Evolutionary conservation across 2,888 invertebrate species (phyloP).

Genomic region (Hirtodrosophila cameraria): DNA sequence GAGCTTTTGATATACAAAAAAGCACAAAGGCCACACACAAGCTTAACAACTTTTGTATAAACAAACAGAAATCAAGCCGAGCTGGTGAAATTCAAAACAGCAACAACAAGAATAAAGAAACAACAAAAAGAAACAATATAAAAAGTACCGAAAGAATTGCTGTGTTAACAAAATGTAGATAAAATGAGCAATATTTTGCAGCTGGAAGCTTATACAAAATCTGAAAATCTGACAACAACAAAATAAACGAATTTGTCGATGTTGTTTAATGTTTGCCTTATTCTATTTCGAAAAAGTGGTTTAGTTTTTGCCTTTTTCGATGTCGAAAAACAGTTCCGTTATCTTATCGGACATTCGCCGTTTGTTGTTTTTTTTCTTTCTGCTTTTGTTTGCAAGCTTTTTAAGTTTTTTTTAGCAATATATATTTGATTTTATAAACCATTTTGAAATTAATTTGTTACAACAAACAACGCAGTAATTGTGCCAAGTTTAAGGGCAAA

Average conservation of each 20-base stretch:
- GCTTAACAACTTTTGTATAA: conserved; percentile 18
- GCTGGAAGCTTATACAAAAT: conserved; percentile 16
- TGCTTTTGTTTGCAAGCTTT: conserved; percentile 1
- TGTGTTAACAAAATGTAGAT: conserved; percentile 5
- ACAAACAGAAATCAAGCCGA: conserved; percentile 11
- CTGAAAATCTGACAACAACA: neutral
- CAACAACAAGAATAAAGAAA: conserved; percentile 13
- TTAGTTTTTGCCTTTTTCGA: conserved; percentile 33
- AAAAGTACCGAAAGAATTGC: conserved; percentile 7
- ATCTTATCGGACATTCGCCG: conserved; percentile 70
- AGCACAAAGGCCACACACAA: neutral
- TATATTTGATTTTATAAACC: neutral
- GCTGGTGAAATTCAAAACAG: conserved; percentile 43
- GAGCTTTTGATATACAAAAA: conserved; percentile 25
- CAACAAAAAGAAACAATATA: neutral
- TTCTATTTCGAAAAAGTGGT: conserved; percentile 25
- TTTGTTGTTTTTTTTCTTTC: conserved; percentile 11
- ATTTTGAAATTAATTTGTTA: conserved; percentile 17
- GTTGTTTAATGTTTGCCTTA: conserved; percentile 13
- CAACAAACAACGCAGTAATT: conserved; percentile 14
- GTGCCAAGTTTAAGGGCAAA: conserved; percentile 58
- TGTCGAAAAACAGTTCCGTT: conserved; percentile 28
- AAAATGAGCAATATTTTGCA: conserved; percentile 13
- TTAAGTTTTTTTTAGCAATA: conserved; percentile 1
- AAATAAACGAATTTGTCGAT: neutral